A percentile compares a stretch with the other conserved stretches of the same genome.
phyloP scores from a whole-genome alignment of 2,888 invertebrate species.

The Temnothorax unifasciatus region DNA sequence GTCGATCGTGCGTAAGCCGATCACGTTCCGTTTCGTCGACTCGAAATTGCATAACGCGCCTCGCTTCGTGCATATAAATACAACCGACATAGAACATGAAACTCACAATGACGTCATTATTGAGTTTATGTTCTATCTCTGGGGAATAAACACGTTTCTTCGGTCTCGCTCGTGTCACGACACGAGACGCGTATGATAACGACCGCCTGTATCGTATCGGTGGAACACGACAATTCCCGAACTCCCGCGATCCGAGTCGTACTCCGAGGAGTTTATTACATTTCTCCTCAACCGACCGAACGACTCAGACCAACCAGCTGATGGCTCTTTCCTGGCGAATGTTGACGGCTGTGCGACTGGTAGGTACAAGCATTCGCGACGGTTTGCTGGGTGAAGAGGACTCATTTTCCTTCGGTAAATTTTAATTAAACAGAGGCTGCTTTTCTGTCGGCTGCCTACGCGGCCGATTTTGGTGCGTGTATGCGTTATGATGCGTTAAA shows the following conservation, averaged over 20 bases:
- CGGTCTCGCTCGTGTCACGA: background rate
- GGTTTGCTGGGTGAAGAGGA: no score
- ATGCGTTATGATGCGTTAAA: no score
- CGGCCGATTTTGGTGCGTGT: no score
- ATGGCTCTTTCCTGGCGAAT: slow-evolving; percentile 74
- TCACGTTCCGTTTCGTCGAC: background rate
- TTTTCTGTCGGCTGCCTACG: background rate
- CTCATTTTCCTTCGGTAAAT: background rate
- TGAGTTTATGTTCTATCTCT: no score
- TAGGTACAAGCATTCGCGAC: slow-evolving; percentile 59
- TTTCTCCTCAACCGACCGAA: background rate
- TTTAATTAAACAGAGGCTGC: background rate
- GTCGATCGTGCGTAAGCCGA: background rate
- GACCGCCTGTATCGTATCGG: background rate
- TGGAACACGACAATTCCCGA: background rate
- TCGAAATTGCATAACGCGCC: no score
- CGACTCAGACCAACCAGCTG: background rate
- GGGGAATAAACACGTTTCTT: background rate
- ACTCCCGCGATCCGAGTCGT: background rate
- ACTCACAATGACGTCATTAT: no score
- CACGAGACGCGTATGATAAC: background rate
- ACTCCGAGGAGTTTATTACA: background rate
- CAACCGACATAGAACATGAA: no score
- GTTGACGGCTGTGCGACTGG: slow-evolving; percentile 70
- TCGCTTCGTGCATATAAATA: no score